Base-by-base conservation (phyloP, 2,888 invertebrate genomes). In the Dynastes hyllus region DNA sequence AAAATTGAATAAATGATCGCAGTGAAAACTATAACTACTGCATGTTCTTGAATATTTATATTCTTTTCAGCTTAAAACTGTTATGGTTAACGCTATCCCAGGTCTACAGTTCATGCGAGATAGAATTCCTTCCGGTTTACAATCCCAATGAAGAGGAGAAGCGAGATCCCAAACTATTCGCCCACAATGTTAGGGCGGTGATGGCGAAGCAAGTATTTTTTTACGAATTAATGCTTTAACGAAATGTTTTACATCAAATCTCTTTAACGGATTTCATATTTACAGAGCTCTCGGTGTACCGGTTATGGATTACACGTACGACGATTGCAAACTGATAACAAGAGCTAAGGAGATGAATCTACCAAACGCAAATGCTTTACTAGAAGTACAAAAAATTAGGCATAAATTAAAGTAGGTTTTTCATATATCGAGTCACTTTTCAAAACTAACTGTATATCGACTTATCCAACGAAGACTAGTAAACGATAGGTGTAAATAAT, bases 121-220 rank as follows among this genome's bases (percentile, higher is more conserved):
- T 97, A 67, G 97, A 98, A 91, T 98, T 96, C 90, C 91, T 98
- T 32, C 98, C 98, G 0, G 97, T 98, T 2, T 97, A 98, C 90
- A 92, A 91, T 58, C 98, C 98, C 0, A 96, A 91, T 84, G 95
- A 95, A 82, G 96, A 94, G 81, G 98, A 98, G 88, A 94, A 94
- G 86, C 90, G 91, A 2, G 94, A 98, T 90, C 95, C 97, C 0
- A 96, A 95, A 88, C 90, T 98, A 40, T 98, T 94, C 88, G 98
- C 97, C 0, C 92, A 93, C 85, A 98, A 98, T 88, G 98, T 98
- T 3, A 92, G 97, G 80, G 93, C 94, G 84, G 93, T 96, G 58
- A 98, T 98, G 97, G 97, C 97, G 53, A 94, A 94, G 97, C 97
- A 90, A 91, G 93, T 90, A 55, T 32, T 50, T 58, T 37, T 1